Conservation (phyloP, 2,113 vertebrate species). For the Callipepla squamata region DNA sequence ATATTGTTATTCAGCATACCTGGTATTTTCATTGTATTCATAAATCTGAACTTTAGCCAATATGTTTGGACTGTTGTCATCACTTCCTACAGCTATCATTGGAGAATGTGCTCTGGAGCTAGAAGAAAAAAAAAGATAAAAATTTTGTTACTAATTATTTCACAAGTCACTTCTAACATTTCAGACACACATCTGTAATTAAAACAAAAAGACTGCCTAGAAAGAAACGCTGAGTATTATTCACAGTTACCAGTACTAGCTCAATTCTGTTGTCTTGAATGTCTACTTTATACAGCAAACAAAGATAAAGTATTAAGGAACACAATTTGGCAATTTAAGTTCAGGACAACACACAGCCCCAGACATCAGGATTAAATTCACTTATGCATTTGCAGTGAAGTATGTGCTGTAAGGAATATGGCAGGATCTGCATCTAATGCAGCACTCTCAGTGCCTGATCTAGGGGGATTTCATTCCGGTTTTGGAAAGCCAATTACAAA, state of each 20-base stretch:
- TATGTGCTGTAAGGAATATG: background rate
- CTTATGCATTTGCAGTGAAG: background rate
- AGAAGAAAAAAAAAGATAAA: constrained; percentile 18
- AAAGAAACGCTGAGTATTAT: background rate
- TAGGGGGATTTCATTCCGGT: background rate
- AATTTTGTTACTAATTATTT: background rate
- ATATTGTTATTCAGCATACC: constrained; percentile 72
- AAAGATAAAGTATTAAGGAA: background rate
- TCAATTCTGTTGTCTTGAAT: background rate
- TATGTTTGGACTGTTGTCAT: constrained; percentile 90
- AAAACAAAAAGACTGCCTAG: background rate
- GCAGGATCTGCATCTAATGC: background rate
- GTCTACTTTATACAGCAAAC: background rate
- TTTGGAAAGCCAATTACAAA: background rate
- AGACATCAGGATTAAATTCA: background rate
- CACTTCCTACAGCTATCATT: constrained; percentile 97
- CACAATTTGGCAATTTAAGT: background rate
- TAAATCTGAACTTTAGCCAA: constrained; percentile 97
- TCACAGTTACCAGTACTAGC: background rate
- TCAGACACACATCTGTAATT: background rate
- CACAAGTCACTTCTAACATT: background rate
- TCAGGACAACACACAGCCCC: background rate
- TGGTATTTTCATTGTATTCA: constrained; percentile 97
- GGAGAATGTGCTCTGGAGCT: constrained; percentile 95
- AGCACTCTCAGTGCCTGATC: background rate